These are phyloP conservation scores for Pristiophorus japonicus DNA, from an alignment of 2,113 vertebrate species.

Conservation along the genomic window DNA sequence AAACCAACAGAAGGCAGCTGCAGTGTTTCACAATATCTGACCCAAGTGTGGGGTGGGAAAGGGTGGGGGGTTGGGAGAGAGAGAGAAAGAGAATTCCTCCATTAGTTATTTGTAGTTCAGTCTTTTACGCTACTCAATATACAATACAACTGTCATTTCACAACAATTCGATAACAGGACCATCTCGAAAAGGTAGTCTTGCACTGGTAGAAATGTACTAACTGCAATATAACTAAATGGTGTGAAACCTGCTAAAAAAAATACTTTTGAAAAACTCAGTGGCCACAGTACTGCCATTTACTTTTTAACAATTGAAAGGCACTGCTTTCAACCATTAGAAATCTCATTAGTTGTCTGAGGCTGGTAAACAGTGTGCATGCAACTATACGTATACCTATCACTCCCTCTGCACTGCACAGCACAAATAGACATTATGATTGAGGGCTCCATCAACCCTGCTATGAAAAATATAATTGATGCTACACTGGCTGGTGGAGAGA, in stretches of 20 bases:
- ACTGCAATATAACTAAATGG: background rate
- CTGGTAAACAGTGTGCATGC: background rate
- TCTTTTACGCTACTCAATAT: background rate
- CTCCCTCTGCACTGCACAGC: background rate
- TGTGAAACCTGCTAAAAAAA: background rate
- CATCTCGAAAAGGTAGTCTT: background rate
- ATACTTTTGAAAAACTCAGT: background rate
- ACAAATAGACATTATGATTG: background rate
- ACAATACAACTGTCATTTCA: background rate
- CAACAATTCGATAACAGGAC: background rate
- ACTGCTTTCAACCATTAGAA: background rate
- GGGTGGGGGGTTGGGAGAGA: background rate
- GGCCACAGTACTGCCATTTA: background rate
- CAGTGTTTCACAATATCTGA: background rate
- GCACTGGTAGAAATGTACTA: background rate
- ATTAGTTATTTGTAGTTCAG: background rate
- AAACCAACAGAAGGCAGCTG: background rate
- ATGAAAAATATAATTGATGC: background rate
- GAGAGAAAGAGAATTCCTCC: background rate
- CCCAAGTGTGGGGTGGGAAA: background rate
- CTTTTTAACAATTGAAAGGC: background rate
- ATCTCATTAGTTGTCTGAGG: background rate
- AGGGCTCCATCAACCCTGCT: background rate
- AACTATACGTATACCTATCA: background rate
- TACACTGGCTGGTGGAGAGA: background rate